Evolutionary conservation across 2,113 vertebrate genomes (phyloP), one percentile per base, ranked within the genome.

Genomic region (Scartelaos histophorus): DNA sequence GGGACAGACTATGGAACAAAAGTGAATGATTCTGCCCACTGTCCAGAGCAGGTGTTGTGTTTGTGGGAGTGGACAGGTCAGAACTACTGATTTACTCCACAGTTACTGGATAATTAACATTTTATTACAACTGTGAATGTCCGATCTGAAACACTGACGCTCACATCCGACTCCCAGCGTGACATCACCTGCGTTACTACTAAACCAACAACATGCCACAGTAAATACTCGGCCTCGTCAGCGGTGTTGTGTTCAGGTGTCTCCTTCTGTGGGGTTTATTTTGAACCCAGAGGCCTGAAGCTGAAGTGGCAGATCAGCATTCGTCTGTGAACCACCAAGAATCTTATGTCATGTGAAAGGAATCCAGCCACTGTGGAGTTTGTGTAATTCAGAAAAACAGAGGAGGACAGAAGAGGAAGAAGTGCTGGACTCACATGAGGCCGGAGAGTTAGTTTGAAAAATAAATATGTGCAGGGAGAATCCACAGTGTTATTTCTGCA

Each of bases 291-390:
- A 17, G 51, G 2, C 17, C 19, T 9, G 22, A 19, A 19, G 68
- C 43, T 25, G 49, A 5, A 79, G 61, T 47, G 34, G 71, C 4
- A 1, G 0, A 45, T 81, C 67, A 22, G 56, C 76, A 69, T 82
- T 87, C 61, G 76, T 54, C 21, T 19, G 9, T 54, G n/a, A 21
- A 54, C 53, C 71, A 15, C 60, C 16, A 69, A 2, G 67, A 62
- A 67, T 79, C 65, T 11, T n/a, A n/a, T 51, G 21, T 88, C 74
- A 81, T 75, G 64, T 35, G 4, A 21, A 58, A 70, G 69, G 78
- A 56, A 75, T 80, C 76, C 53, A 38, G 15, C 21, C 21, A 45
- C 64, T 67, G 0, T 35, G 16, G 13, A 15, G 66, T 72, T 35
- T 64, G 12, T 61, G 46, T 73, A 19, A 70, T 29, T 4, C 13